Percentiles rank a stretch among this genome's conserved stretches.
These are phyloP conservation scores for Gisinianus flammeolus DNA, from an alignment of 2,888 invertebrate genomes.

Conservation along the genomic window DNA sequence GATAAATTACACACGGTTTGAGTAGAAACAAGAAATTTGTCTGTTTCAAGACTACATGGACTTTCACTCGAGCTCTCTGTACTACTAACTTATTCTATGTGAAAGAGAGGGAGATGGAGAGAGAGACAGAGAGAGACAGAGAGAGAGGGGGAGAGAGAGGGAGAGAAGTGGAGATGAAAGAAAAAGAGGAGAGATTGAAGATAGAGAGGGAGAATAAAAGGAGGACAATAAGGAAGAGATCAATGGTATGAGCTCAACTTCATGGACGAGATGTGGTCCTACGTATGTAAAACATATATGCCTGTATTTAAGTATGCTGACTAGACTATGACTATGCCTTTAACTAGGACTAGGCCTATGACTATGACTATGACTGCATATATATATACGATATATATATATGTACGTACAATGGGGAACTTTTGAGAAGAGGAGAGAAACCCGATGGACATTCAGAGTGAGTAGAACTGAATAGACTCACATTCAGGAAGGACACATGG, in stretches of 20 bases:
- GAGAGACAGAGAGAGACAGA: not conserved
- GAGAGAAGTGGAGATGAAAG: not conserved
- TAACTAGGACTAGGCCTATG: too few relatives aligned
- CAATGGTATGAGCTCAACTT: not conserved
- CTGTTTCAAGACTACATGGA: not conserved
- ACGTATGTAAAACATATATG: not conserved
- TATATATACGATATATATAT: too few relatives aligned
- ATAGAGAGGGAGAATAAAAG: constrained; percentile 4
- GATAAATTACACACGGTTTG: not conserved
- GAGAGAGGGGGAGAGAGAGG: not conserved
- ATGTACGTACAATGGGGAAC: not conserved
- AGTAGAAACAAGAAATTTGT: not conserved
- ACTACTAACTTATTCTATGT: too few relatives aligned
- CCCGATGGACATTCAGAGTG: not conserved
- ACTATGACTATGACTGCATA: too few relatives aligned
- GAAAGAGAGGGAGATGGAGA: not conserved
- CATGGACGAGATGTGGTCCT: not conserved
- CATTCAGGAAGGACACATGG: constrained; percentile 33
- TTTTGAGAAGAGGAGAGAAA: not conserved
- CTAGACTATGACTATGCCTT: too few relatives aligned
- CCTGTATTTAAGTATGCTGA: not conserved
- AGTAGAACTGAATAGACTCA: too few relatives aligned
- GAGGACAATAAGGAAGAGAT: not conserved
- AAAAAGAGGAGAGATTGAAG: not conserved
- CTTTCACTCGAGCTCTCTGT: too few relatives aligned